These are phyloP conservation scores for Phaonia tiefii DNA, from an alignment of 2,888 invertebrate species.

Conservation along the genomic window DNA sequence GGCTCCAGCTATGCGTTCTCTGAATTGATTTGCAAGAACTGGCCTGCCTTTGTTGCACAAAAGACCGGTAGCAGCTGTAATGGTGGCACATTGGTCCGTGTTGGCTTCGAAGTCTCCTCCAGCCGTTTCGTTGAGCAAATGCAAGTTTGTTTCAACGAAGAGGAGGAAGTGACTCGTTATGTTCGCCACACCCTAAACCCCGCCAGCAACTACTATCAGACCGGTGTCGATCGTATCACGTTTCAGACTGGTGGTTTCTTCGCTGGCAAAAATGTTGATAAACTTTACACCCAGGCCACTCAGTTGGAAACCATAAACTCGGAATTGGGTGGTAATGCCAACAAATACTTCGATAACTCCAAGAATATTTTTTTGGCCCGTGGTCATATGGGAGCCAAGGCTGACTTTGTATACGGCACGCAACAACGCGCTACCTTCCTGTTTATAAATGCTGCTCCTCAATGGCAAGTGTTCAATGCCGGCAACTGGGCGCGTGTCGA, in stretches of 20 bases:
- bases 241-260: conserved; percentile 78
- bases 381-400: conserved; percentile 82
- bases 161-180: conserved; percentile 79
- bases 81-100: conserved; percentile 75
- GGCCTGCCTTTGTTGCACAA: conserved; percentile 75
- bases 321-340: conserved; percentile 75
- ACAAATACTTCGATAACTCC: conserved; percentile 71
- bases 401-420: conserved; percentile 81
- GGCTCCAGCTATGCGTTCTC: conserved; percentile 74
- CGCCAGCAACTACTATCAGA: conserved; percentile 80
- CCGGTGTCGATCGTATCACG: conserved; percentile 77
- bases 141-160: conserved; percentile 80
- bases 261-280: conserved; percentile 76
- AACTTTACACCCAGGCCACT: conserved; percentile 76
- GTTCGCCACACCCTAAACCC: conserved; percentile 78
- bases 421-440: conserved; percentile 82
- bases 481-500: conserved; percentile 84
- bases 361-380: conserved; percentile 78
- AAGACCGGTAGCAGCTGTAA: conserved; percentile 75
- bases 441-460: conserved; percentile 83
- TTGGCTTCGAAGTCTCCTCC: conserved; percentile 78
- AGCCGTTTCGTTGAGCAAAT: conserved; percentile 78
- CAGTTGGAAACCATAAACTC: conserved; percentile 78
- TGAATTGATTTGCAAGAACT: conserved; percentile 76
- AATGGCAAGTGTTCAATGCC: conserved; percentile 84